phyloP scores from a whole-genome alignment of 2,888 invertebrate species.

The Noctua janthina region DNA sequence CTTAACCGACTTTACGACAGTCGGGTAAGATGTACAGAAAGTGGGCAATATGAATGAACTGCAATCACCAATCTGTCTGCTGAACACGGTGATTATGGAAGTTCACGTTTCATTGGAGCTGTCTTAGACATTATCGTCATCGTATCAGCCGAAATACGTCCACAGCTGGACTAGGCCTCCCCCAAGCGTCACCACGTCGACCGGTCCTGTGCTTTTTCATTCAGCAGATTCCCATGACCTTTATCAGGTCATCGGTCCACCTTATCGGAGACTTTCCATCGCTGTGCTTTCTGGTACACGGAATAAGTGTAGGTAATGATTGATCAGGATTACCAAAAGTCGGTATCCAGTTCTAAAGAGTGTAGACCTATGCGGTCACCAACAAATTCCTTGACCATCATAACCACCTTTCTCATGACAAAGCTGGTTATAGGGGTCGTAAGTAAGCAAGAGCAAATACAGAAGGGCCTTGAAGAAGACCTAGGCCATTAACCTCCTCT shows the following conservation, averaged over 20 bases:
- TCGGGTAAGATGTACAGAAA: neutral
- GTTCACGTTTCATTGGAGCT: neutral
- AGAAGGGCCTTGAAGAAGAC: slow-evolving; percentile 44
- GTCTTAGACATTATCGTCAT: neutral
- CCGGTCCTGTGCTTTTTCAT: neutral
- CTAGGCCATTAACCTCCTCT: slow-evolving; percentile 35
- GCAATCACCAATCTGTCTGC: neutral
- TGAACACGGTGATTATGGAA: neutral
- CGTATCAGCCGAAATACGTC: neutral
- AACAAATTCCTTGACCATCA: neutral
- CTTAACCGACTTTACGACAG: neutral
- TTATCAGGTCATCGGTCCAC: neutral
- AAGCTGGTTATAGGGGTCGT: slow-evolving; percentile 1
- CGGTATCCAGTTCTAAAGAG: neutral
- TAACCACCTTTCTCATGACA: slow-evolving; percentile 11
- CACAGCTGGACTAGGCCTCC: neutral
- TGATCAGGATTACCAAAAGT: neutral
- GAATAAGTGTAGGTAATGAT: neutral
- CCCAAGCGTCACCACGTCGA: neutral
- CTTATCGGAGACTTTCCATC: neutral
- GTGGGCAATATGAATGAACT: neutral
- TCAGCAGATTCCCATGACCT: neutral
- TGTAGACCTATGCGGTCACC: neutral
- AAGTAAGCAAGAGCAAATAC: slow-evolving; percentile 19
- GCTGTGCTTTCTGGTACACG: neutral